Conservation (phyloP, 1,140 invertebrate genomes). For the Microvelia longipes region DNA sequence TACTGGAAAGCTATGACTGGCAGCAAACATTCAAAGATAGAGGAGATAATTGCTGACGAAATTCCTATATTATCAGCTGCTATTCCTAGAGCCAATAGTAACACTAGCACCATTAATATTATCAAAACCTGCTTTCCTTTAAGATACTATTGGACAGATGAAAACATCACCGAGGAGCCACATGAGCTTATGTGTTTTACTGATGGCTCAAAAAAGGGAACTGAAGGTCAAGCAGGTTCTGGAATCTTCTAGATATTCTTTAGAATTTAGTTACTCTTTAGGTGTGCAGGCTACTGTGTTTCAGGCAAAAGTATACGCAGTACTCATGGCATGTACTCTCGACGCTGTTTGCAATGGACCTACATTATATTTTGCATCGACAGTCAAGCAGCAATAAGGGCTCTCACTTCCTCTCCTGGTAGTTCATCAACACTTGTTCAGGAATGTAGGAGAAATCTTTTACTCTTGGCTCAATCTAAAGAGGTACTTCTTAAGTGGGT, state of each 20-base stretch:
- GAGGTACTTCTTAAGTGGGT: too few relatives aligned
- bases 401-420: neutral
- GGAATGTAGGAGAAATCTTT: too few relatives aligned
- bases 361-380: neutral
- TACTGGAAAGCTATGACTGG: neutral
- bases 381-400: neutral
- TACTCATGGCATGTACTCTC: neutral
- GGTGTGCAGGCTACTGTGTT: neutral
- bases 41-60: neutral
- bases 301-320: neutral
- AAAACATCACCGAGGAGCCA: neutral
- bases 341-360: neutral
- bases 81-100: neutral
- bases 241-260: neutral
- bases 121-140: neutral
- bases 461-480: too few relatives aligned
- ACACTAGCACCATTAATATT: too few relatives aligned
- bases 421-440: neutral
- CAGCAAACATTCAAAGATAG: neutral
- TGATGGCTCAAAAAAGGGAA: neutral
- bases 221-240: neutral
- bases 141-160: neutral
- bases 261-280: neutral
- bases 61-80: neutral
- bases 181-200: neutral